phyloP scores from a whole-genome alignment of 2,888 invertebrate genomes.

The Cantharis rustica region DNA sequence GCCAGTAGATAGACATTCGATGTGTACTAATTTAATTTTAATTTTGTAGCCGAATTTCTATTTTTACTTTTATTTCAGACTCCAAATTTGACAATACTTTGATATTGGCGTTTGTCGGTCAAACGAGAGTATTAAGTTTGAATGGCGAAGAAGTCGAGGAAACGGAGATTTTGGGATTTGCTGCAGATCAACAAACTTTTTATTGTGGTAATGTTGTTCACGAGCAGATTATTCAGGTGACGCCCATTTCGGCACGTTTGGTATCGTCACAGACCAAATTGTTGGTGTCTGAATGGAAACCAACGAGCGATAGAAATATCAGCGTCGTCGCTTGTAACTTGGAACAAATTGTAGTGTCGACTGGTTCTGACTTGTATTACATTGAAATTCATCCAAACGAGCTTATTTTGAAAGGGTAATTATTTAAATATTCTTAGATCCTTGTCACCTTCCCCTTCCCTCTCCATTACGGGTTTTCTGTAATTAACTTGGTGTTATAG shows the following conservation, averaged over 20 bases:
- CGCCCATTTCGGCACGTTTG: constrained; percentile 73
- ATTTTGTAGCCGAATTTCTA: too few species aligned
- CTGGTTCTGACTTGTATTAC: constrained; percentile 85
- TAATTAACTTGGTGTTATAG: too few species aligned
- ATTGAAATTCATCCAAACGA: constrained; percentile 72
- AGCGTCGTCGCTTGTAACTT: constrained; percentile 87
- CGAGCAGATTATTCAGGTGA: constrained; percentile 74
- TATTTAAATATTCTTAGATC: not conserved
- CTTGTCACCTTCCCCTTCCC: not conserved
- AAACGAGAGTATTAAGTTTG: constrained; percentile 87
- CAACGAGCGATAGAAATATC: constrained; percentile 72
- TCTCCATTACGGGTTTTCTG: too few species aligned
- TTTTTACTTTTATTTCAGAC: constrained; percentile 14
- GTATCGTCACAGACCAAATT: constrained; percentile 70
- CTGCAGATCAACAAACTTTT: constrained; percentile 91
- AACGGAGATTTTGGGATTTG: constrained; percentile 90
- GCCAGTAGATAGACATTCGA: too few species aligned
- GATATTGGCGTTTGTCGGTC: constrained; percentile 95
- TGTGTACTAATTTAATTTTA: too few species aligned
- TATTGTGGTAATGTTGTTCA: constrained; percentile 89
- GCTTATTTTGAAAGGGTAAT: constrained; percentile 64
- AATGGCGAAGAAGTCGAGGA: constrained; percentile 98
- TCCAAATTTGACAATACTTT: constrained; percentile 78
- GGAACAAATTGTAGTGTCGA: constrained; percentile 80
- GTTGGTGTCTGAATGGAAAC: constrained; percentile 74